Evolutionary conservation across 92 coral and sea anemone genomes (phyloP), one percentile per base, ranked within the genome.

Genomic region (Bergia puertoricense): DNA sequence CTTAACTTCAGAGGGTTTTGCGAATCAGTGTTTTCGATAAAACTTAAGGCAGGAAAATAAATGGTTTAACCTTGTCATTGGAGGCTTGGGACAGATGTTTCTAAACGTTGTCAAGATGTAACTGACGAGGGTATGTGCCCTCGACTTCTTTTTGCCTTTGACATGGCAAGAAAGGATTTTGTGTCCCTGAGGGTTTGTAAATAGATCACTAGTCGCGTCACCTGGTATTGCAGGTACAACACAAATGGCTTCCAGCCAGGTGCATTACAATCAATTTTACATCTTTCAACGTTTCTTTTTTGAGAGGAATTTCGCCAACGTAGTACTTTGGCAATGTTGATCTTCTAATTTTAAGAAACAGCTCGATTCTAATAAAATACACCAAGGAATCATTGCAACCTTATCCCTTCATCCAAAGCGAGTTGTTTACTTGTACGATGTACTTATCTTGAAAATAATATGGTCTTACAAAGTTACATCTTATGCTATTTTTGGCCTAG

Each of bases 151-250:
- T 20, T 30, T 30, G 30, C 30, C 30, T 30, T 30, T 30, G 30
- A 30, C 30, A 30, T 30, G 30, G 30, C 30, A 9, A 42, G 38
- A 57, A 38, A 37, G 22, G 50, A 39, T 30, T 44, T 20, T 39
- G 18, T 62, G 39, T 43, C 11, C 40, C 13, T 2, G 81, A 42
- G 57, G 62, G 57, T 23, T 78, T 79, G 82, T 79, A 79, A 79
- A 79, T 30, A 50, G 67, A 79, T 79, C 82, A 30, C 67, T 23
- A 79, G 67, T 41, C n/a, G 41, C n/a, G 68, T 51, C 85, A 81
- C 74, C 85, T 62, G 85, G 85, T 18, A 13, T 57, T 1, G 74
- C 85, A 57, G 85, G 85, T 81, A 40, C 48, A 30, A 50, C 82
- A 79, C 67, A 79, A 81, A 81, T 39, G 50, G 5, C 48, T 40